A percentile compares a stretch with the other conserved stretches of the same genome.
These are phyloP conservation scores for Meriones unguiculatus DNA, from an alignment of 2,113 vertebrate species.

Conservation along the genomic window DNA sequence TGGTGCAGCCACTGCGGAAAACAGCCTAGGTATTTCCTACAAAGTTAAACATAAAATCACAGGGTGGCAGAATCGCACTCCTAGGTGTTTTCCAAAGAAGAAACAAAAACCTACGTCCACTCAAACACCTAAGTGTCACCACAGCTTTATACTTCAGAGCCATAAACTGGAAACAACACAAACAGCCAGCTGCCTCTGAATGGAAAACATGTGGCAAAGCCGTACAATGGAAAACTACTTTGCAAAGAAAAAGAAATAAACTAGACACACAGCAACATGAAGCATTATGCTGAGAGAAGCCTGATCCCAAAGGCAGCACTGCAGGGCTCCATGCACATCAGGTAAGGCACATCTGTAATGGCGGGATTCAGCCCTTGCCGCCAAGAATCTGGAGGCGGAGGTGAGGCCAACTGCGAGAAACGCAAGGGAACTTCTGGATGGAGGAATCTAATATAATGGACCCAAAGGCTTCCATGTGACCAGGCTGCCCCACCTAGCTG, in stretches of 20 bases:
- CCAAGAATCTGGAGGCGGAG: neutral
- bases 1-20: neutral
- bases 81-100: neutral
- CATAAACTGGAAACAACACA: neutral
- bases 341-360: neutral
- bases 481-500: neutral
- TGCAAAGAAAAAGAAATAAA: neutral
- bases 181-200: neutral
- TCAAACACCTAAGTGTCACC: neutral
- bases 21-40: neutral
- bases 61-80: neutral
- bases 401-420: neutral
- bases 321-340: accelerated
- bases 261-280: neutral
- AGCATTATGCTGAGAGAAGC: neutral
- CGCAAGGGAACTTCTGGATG: neutral
- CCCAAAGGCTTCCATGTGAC: no score
- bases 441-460: neutral
- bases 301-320: neutral
- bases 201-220: neutral
- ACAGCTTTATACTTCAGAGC: neutral
- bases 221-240: neutral
- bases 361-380: neutral
- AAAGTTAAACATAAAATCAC: neutral
- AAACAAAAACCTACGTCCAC: neutral